Conservation (phyloP, 2,888 invertebrate species). For the Antitype chi region DNA sequence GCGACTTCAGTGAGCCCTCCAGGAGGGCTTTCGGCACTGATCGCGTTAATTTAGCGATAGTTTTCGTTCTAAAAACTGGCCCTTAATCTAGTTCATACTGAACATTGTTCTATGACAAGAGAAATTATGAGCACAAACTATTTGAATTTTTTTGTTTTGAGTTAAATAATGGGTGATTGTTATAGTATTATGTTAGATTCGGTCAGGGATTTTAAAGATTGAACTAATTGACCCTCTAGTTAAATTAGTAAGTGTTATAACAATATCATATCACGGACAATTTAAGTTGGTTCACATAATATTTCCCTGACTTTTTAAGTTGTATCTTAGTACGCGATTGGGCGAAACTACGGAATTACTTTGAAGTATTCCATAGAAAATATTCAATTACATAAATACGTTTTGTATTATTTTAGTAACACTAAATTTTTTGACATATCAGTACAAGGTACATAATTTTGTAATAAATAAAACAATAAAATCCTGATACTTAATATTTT, state of each 20-base stretch:
- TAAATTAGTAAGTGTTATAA: not conserved
- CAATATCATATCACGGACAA: not conserved
- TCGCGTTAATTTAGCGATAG: not conserved
- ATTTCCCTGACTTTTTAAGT: not conserved
- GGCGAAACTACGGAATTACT: not conserved
- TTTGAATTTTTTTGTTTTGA: conserved; percentile 7
- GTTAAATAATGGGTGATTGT: not conserved
- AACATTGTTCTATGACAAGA: conserved; percentile 44
- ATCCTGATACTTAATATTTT: conserved; percentile 37
- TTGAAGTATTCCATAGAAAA: not conserved
- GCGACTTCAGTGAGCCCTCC: no score
- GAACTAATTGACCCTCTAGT: not conserved
- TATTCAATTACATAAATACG: not conserved
- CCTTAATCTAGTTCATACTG: conserved; percentile 32
- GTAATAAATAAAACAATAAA: conserved; percentile 26
- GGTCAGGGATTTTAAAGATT: not conserved
- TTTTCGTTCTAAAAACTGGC: not conserved
- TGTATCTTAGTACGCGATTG: not conserved
- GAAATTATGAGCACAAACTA: conserved; percentile 38
- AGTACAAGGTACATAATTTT: not conserved
- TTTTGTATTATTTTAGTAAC: not conserved
- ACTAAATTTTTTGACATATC: not conserved
- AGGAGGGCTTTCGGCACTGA: no score
- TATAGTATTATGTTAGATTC: not conserved
- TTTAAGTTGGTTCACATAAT: not conserved